Conservation (phyloP, 2,797 vertebrate species). For the Halcyon badia region DNA sequence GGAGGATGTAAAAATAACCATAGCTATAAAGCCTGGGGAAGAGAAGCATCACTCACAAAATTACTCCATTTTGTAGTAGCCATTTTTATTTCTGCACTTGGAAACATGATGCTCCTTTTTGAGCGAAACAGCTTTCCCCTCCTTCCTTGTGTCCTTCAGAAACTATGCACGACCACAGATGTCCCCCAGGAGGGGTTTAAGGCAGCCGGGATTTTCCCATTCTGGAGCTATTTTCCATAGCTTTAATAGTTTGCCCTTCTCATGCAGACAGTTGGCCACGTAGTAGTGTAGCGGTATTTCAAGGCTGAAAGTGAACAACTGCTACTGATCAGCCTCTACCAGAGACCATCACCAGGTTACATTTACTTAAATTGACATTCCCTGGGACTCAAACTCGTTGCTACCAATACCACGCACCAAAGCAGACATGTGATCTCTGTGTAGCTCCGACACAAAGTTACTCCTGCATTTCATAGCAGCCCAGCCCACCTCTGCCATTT, state of each 20-base stretch:
- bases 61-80: not conserved
- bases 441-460: not conserved
- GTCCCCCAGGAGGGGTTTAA: not conserved
- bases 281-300: not conserved
- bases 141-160: not conserved
- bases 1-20: not conserved
- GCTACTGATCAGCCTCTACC: not conserved
- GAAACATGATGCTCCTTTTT: not conserved
- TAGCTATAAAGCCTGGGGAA: not conserved
- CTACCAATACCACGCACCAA: not conserved
- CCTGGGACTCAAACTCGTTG: not conserved
- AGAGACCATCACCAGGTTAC: not conserved
- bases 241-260: not conserved
- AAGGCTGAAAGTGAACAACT: not conserved
- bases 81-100: not conserved
- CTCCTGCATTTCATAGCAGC: not conserved
- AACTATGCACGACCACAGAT: not conserved
- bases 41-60: not conserved
- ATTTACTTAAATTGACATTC: not conserved
- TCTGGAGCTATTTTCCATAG: not conserved
- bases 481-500: not conserved
- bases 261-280: not conserved
- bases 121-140: not conserved
- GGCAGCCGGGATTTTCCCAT: not conserved
- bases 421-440: not conserved